A percentile compares a stretch with the other conserved stretches of the same genome.
Evolutionary conservation across 1,140 invertebrate genomes (phyloP).

Genomic region (Drosophila oshimai): DNA sequence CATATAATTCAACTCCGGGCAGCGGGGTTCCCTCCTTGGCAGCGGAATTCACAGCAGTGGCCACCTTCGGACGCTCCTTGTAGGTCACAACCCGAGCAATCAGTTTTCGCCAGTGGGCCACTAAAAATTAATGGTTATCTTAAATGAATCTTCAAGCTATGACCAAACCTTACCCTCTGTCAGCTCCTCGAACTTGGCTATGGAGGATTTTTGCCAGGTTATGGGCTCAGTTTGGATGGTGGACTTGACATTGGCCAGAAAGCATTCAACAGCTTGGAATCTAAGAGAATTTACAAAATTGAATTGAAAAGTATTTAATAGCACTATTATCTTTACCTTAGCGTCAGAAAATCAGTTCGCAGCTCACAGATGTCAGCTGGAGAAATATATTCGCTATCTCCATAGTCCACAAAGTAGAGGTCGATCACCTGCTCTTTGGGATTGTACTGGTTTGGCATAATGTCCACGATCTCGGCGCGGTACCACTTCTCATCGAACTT

Average conservation of each 20-base stretch:
- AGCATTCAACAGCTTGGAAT: constrained; percentile 91
- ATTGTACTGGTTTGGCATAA: constrained; percentile 85
- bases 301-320: background rate
- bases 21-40: constrained; percentile 85
- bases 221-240: constrained; percentile 67
- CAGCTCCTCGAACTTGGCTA: constrained; percentile 88
- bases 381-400: constrained; percentile 87
- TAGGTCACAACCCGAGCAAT: constrained; percentile 88
- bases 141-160: background rate
- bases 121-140: constrained; percentile 8
- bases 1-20: constrained; percentile 86
- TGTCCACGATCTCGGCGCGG: constrained; percentile 84
- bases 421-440: constrained; percentile 84
- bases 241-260: constrained; percentile 88
- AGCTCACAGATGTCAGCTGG: constrained; percentile 87
- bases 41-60: constrained; percentile 68
- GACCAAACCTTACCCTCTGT: constrained; percentile 83
- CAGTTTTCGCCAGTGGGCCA: constrained; percentile 87
- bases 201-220: constrained; percentile 87
- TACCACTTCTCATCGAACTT: constrained; percentile 89
- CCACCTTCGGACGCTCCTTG: constrained; percentile 83
- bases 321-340: constrained; percentile 83
- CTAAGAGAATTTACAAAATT: constrained; percentile 44
- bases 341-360: constrained; percentile 88
- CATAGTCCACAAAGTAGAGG: constrained; percentile 92